Evolutionary conservation across 1,140 invertebrate genomes (phyloP).

Genomic region (Neoseiulus cucumeris): DNA sequence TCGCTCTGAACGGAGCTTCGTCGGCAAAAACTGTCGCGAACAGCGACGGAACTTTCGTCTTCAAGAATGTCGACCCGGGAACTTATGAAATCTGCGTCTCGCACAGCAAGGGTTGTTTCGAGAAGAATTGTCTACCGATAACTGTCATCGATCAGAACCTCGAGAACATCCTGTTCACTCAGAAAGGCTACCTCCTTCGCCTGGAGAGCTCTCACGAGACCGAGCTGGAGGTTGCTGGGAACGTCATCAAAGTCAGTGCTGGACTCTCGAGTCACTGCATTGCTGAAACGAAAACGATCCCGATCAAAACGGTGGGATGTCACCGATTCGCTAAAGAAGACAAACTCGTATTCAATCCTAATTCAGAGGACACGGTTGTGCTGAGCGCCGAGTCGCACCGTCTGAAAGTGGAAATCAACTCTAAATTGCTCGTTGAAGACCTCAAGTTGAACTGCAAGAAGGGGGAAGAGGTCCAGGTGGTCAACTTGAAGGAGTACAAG

Average conservation of each 20-base stretch:
- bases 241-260: slow-evolving; percentile 16
- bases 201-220: slow-evolving; percentile 49
- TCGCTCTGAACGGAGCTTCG: slow-evolving; percentile 20
- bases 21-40: slow-evolving; percentile 57
- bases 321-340: slow-evolving; percentile 20
- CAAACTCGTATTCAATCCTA: slow-evolving; percentile 21
- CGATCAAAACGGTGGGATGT: slow-evolving; percentile 14
- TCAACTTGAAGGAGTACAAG: slow-evolving; percentile 29
- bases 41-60: slow-evolving; percentile 50
- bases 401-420: slow-evolving; percentile 42
- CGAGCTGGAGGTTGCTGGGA: slow-evolving; percentile 28
- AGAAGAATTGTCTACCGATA: slow-evolving; percentile 38
- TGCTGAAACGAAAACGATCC: neutral
- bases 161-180: slow-evolving; percentile 44
- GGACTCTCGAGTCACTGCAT: slow-evolving; percentile 12
- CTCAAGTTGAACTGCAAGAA: slow-evolving; percentile 40
- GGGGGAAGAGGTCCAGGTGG: slow-evolving; percentile 33
- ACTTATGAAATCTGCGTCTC: slow-evolving; percentile 46
- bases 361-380: slow-evolving; percentile 28
- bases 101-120: slow-evolving; percentile 33
- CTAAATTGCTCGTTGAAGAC: slow-evolving; percentile 57
- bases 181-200: slow-evolving; percentile 48
- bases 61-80: slow-evolving; percentile 52
- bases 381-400: slow-evolving; percentile 40
- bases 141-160: slow-evolving; percentile 42